Conservation (phyloP, 2,113 vertebrate species). For the Lates calcarifer region DNA sequence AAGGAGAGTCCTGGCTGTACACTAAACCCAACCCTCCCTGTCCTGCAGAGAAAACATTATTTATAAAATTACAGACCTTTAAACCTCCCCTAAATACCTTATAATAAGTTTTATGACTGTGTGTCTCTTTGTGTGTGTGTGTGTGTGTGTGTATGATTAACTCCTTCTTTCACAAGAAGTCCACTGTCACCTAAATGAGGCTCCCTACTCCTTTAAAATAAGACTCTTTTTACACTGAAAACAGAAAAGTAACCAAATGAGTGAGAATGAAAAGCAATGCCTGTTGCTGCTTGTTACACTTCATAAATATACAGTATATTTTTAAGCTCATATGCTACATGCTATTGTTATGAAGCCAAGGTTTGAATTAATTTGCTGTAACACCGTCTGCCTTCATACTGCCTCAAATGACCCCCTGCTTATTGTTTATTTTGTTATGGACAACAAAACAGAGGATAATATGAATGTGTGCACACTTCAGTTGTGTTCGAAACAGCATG, state of each 20-base stretch:
- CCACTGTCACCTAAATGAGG: background rate
- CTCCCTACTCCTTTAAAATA: background rate
- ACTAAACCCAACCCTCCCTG: background rate
- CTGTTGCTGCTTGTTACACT: background rate
- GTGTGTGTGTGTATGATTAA: background rate
- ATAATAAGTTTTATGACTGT: background rate
- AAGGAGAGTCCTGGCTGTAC: background rate
- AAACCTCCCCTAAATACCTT: background rate
- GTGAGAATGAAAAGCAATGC: background rate
- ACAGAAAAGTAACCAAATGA: background rate
- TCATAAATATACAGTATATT: conserved; percentile 11
- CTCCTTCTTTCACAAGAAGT: background rate
- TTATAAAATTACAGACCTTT: background rate
- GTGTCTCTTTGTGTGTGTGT: background rate
- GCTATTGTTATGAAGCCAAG: conserved; percentile 12
- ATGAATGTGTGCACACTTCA: conserved; percentile 26
- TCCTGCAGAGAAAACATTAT: background rate
- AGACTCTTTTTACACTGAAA: background rate
- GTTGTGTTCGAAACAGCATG: conserved; percentile 26
- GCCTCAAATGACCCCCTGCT: conserved; percentile 48
- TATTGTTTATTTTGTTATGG: conserved; percentile 49
- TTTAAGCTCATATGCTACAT: conserved; percentile 3
- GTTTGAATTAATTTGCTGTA: conserved; percentile 43
- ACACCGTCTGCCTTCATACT: conserved; percentile 2
- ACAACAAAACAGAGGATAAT: conserved; percentile 48